phyloP scores from a whole-genome alignment of 2,113 vertebrate genomes.

The Numida meleagris region DNA sequence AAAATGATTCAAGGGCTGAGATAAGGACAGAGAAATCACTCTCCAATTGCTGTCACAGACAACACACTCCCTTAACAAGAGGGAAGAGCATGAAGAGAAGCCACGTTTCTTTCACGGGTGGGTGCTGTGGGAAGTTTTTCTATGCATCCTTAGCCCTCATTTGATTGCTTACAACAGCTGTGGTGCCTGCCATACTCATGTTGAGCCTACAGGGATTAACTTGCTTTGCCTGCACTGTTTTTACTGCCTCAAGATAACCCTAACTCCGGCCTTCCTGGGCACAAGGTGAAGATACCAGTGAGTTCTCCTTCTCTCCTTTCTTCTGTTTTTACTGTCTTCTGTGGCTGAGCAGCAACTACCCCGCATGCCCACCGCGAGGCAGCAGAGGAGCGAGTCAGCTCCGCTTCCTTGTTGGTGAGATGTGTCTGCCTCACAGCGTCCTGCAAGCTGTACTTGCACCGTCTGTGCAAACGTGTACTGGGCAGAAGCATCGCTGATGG shows the following conservation, averaged over 20 bases:
- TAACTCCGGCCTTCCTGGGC: not conserved
- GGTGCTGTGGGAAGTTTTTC: not conserved
- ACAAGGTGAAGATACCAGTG: not conserved
- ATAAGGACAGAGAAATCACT: not conserved
- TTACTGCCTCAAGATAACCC: not conserved
- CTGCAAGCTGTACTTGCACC: rapidly evolving
- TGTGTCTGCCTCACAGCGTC: not conserved
- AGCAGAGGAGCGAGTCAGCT: not conserved
- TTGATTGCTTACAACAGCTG: not conserved
- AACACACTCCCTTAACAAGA: not conserved
- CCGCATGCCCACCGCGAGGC: not conserved
- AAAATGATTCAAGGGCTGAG: not conserved
- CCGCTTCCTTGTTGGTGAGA: not conserved
- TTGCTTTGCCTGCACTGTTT: not conserved
- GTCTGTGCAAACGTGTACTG: rapidly evolving
- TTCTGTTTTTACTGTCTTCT: not conserved
- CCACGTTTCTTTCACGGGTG: not conserved
- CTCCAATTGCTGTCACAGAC: not conserved
- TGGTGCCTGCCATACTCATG: not conserved
- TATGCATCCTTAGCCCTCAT: not conserved
- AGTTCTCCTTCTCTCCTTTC: not conserved
- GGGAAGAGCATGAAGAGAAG: not conserved
- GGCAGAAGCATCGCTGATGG: not conserved
- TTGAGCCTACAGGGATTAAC: not conserved
- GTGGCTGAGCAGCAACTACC: not conserved